A percentile compares a stretch with the other conserved stretches of the same genome.
phyloP scores from a whole-genome alignment of 2,797 vertebrate species.

The Luscinia megarhynchos region DNA sequence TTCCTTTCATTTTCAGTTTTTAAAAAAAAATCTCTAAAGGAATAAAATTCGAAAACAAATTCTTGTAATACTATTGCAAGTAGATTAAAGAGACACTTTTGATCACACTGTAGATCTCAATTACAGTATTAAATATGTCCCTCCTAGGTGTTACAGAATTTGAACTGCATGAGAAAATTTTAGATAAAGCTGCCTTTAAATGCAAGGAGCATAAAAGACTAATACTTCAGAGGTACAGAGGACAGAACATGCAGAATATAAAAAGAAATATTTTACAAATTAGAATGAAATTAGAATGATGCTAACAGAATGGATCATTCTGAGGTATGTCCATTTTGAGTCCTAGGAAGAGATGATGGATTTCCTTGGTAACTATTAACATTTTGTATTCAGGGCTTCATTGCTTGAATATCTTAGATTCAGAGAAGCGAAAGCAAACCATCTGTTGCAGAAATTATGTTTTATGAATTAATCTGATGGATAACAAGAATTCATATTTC shows the following conservation, averaged over 20 bases:
- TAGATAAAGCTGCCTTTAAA: not conserved
- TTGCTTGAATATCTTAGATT: not conserved
- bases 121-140: not conserved
- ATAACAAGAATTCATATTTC: slow-evolving; percentile 33
- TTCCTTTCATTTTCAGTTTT: slow-evolving; percentile 37
- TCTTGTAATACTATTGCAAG: not conserved
- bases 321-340: not conserved
- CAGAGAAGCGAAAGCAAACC: not conserved
- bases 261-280: slow-evolving; percentile 25
- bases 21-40: not conserved
- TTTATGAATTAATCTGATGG: slow-evolving; percentile 21
- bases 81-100: not conserved
- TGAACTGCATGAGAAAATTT: not conserved
- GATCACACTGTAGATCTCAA: not conserved
- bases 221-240: not conserved
- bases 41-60: slow-evolving; percentile 33
- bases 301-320: not conserved
- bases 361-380: slow-evolving; percentile 10
- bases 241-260: not conserved
- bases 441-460: not conserved
- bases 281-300: not conserved
- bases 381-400: not conserved
- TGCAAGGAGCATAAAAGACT: not conserved
- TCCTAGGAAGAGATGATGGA: not conserved
- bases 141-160: not conserved